These are phyloP conservation scores for Alca torda DNA, from an alignment of 2,797 vertebrate species.

Conservation along the genomic window DNA sequence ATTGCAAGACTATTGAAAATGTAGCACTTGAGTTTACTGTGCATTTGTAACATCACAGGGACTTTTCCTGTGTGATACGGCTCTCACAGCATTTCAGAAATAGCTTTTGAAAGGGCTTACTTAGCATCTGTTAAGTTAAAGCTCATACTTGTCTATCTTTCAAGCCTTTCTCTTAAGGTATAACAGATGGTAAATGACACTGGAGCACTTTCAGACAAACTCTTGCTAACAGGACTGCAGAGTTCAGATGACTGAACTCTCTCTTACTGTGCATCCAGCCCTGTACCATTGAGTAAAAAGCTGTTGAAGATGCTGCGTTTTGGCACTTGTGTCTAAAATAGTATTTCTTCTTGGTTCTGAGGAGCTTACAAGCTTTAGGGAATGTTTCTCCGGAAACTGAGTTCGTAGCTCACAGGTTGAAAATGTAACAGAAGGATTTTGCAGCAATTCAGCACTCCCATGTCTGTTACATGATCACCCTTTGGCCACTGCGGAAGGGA, in stretches of 20 bases:
- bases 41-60: neutral
- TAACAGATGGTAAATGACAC: neutral
- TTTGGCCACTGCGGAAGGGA: neutral
- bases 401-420: neutral
- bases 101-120: neutral
- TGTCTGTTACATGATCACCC: neutral
- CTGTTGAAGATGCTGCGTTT: neutral
- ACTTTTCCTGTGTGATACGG: neutral
- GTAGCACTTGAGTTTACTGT: neutral
- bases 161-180: neutral
- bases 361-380: neutral
- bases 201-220: neutral
- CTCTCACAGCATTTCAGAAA: neutral
- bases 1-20: neutral
- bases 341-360: neutral
- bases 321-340: neutral
- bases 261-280: neutral
- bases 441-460: neutral
- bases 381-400: neutral
- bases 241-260: neutral
- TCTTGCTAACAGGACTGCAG: neutral
- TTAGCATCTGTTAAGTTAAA: neutral
- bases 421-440: neutral
- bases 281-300: neutral
- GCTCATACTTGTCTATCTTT: neutral